Base-by-base conservation (phyloP, 2,797 vertebrate species). In the Peromyscus eremicus region DNA sequence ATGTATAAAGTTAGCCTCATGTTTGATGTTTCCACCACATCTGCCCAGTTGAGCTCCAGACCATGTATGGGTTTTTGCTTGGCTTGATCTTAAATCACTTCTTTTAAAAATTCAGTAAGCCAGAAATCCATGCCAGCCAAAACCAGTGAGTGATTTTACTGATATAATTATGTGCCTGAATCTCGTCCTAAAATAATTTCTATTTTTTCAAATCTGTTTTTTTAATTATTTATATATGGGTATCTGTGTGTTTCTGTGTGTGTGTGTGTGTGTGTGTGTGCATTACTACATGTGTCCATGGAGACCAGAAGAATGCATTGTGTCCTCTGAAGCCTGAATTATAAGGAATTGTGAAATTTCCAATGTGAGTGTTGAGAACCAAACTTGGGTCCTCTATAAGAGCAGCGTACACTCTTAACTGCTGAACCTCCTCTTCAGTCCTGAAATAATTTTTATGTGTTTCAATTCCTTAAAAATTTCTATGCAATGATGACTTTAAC, bases 21-120 rank as follows among this genome's bases (percentile, higher is more conserved):
- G 6, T 89, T 80, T 83, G 1, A 49, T 57, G 64, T 86, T 21
- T 62, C n/a, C 68, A 86, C 40, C 2, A 46, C 40, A 76, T 27
- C 25, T 66, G 17, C 2, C 71, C 19, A 82, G 6, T 19, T 77
- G 21, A 82, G 27, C 52, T 77, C 77, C n/a, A 79, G 17, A 14
- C 52, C 88, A 82, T 89, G 68, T 89, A 46, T 49, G 16, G 4
- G 1, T 73, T 85, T n/a, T 85, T 49, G 17, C 16, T 93, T 92
- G 62, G 10, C 49, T 83, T 27, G 57, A 25, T 86, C 94, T 96
- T 71, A 32, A 57, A 71, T 13, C 29, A 73, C 37, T 87, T 94
- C 49, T 66, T 66, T 25, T 79, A 55, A 96, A 97, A 83, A 66
- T 73, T 40, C 71, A 71, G 60, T 60, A 85, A 92, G 40, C 14